A percentile compares a stretch with the other conserved stretches of the same genome.
Conservation (phyloP, 2,797 vertebrate genomes). For the Loris lydekkerianus region DNA sequence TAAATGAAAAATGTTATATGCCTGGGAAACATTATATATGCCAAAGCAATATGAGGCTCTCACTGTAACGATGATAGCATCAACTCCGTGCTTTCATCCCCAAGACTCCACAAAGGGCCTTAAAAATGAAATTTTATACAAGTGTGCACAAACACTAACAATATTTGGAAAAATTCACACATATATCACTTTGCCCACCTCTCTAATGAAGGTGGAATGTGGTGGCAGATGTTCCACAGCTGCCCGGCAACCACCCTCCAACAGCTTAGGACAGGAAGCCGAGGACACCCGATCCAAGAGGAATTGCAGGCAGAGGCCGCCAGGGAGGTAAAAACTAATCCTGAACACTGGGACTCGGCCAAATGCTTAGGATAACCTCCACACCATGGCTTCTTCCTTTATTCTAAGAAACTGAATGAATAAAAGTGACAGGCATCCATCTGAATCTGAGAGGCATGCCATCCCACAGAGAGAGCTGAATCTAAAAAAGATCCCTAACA, state of each 20-base stretch:
- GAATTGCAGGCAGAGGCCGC: conserved; percentile 33
- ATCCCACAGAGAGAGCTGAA: neutral
- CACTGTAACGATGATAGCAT: conserved; percentile 66
- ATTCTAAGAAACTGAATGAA: conserved; percentile 1
- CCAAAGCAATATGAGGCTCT: conserved; percentile 52
- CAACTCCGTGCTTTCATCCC: conserved; percentile 66
- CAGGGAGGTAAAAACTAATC: conserved; percentile 75
- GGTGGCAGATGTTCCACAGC: conserved; percentile 81
- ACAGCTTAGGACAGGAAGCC: conserved; percentile 74
- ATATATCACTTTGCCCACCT: conserved; percentile 79
- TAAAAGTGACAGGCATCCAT: neutral
- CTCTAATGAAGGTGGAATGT: conserved; percentile 82
- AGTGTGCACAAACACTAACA: conserved; percentile 46
- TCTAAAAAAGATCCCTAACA: neutral
- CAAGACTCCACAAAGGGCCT: conserved; percentile 65
- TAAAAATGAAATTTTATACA: conserved; percentile 76
- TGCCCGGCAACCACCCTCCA: conserved; percentile 61
- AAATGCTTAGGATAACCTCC: conserved; percentile 30
- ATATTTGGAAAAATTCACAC: conserved; percentile 72
- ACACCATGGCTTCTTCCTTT: neutral
- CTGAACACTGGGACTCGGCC: conserved; percentile 62
- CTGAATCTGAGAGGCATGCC: neutral
- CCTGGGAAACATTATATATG: conserved; percentile 78
- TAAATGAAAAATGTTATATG: conserved; percentile 75
- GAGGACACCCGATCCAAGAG: conserved; percentile 79